A percentile compares a stretch with the other conserved stretches of the same genome.
Conservation (phyloP, 2,113 vertebrate species). For the Delphinapterus leucas region DNA sequence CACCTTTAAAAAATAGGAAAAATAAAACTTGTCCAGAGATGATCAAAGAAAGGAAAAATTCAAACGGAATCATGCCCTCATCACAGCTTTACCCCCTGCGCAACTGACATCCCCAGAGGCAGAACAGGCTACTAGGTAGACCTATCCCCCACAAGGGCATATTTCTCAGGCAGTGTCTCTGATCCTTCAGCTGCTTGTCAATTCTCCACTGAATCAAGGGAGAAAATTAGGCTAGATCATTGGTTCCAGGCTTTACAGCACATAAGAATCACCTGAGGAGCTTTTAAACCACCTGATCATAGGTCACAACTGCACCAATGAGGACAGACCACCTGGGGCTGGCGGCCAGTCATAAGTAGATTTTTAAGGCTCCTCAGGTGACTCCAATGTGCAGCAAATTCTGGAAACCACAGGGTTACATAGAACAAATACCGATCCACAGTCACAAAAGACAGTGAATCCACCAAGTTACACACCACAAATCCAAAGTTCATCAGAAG, state of each 20-base stretch:
- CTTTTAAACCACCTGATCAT: not conserved
- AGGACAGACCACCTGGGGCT: not conserved
- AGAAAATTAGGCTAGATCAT: not conserved
- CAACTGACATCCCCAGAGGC: not conserved
- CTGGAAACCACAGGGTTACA: not conserved
- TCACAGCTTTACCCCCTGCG: not conserved
- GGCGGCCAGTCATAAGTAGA: not conserved
- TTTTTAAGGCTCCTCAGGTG: not conserved
- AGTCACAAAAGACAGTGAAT: not conserved
- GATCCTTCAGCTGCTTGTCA: not conserved
- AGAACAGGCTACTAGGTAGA: not conserved
- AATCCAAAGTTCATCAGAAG: not conserved
- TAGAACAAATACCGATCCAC: not conserved
- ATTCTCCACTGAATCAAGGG: not conserved
- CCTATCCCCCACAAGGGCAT: too few species aligned
- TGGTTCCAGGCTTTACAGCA: not conserved
- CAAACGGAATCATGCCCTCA: not conserved
- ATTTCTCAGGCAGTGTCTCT: not conserved
- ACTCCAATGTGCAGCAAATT: not conserved
- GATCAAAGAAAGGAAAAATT: not conserved
- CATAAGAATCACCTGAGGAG: not conserved
- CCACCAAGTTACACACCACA: not conserved
- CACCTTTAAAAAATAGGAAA: not conserved
- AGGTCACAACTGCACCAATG: too few species aligned
- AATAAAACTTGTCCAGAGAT: not conserved